Evolutionary conservation across 2,113 vertebrate genomes (phyloP), one percentile per base, ranked within the genome.

Genomic region (Pangasianodon hypophthalmus): DNA sequence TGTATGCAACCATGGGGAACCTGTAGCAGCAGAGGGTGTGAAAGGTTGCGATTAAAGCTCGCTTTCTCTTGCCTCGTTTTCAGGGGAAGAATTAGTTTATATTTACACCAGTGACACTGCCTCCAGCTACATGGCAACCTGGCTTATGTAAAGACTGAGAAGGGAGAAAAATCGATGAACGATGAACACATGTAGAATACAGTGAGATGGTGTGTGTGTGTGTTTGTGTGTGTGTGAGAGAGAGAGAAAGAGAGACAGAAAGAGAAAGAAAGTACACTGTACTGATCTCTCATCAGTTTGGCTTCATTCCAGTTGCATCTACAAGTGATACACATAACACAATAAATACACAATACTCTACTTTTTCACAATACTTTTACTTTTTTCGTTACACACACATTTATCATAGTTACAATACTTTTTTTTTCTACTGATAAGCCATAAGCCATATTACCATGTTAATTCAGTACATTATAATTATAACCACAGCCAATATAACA

Each of bases 31-130:
- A 77, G 52, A 87, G 64, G 52, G 56, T 86, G 54, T 73, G 54
- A 86, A 71, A 87, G 84, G 69, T 62, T 86, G 73, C 50, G 84
- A 87, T 88, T 88, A 83, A 48, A 69, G 73, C 84, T 86, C 6
- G 11, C 83, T 64, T 91, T 90, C 64, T 88, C 75, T 88, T 54
- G 81, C 60, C 87, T 71, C 56, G 46, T 87, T 88, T 86, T 87
- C 89, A 75, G 89, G 83, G 91, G 88, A 60, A 85, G 69, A 90
- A 88, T 91, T 73, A 21, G 75, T 91, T 87, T 93, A 94, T 94
- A 92, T 94, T 93, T 92, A 92, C 91, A 87, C 88, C 90, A 91
- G 84, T 91, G 67, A 54, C 77, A 88, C 92, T 92, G 90, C 89
- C 90, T 91, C 86, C 79, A 62, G 90, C 88, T 91, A 85, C 89